Evolutionary conservation across 2,888 invertebrate genomes (phyloP), one percentile per base, ranked within the genome.

Genomic region (Dolichomitus sp.): DNA sequence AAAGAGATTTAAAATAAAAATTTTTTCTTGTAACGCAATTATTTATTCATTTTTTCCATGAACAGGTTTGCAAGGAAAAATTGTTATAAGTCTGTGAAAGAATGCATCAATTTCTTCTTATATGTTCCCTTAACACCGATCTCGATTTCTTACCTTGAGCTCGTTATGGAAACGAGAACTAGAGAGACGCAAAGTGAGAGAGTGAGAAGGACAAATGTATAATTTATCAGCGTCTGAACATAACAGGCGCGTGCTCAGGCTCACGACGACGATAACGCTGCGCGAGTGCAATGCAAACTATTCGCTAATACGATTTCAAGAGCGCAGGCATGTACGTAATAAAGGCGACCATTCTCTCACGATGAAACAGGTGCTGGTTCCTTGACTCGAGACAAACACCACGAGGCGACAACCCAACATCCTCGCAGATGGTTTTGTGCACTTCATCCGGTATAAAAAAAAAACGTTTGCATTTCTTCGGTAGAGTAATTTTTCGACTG

Each of bases 141-240:
- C 86, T 84, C 81, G 78, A 86, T 84, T 72, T 83, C 19, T 75
- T 77, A 88, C 89, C 87, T 88, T 87, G 37, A 37, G 37, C 37
- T 37, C 37, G 37, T 37, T 37, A 37, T 37, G 9, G 7, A 37
- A 37, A 17, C 48, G 48, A 48, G 86, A 86, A 85, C 87, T 83
- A 81, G 40, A 57, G 2, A 7, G 33, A 23, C 27, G 40, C 9
- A 9, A 68, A 61, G 52, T n/a, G n/a, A n/a, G 30, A 69, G 42
- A 48, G 45, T 14, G 52, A 65, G n/a, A 74, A 48, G 63, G 75
- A 70, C 54, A 75, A 48, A 48, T 17, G 48, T n/a, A n/a, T 7
- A 5, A 48, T 48, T 48, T 48, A 48, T 48, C 37, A 37, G 37
- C 37, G 9, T 9, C 37, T 37, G 37, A 37, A 37, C 37, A 37